Percentiles rank a stretch among this genome's conserved stretches.
phyloP scores from a whole-genome alignment of 2,888 invertebrate genomes.

The Tineola bisselliella region DNA sequence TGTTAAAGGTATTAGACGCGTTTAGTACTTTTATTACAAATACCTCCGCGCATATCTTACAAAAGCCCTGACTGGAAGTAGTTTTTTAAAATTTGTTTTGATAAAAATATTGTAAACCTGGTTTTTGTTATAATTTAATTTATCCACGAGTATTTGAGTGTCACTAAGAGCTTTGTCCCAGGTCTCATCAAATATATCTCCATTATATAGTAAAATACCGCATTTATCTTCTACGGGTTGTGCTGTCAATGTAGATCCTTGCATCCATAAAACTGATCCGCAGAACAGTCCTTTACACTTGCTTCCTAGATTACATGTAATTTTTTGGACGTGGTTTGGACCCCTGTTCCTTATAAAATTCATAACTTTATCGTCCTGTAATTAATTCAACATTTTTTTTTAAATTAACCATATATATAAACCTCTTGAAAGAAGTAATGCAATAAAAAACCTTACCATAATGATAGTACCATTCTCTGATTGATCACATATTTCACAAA shows the following conservation, averaged over 20 bases:
- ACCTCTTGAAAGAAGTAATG: background rate
- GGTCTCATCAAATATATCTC: conserved; percentile 79
- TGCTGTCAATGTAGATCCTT: conserved; percentile 70
- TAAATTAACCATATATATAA: background rate
- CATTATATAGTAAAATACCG: conserved; percentile 85
- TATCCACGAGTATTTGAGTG: conserved; percentile 58
- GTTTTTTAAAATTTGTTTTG: too few species aligned
- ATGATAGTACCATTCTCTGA: conserved; percentile 23
- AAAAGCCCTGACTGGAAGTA: too few species aligned
- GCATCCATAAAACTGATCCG: conserved; percentile 84
- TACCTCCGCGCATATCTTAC: too few species aligned
- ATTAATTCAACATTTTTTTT: conserved; percentile 14
- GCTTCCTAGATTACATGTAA: conserved; percentile 26
- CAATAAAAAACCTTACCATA: conserved; percentile 7
- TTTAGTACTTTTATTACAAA: too few species aligned
- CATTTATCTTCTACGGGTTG: conserved; percentile 76
- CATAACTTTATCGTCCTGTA: conserved; percentile 45
- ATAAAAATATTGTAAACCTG: conserved; percentile 19
- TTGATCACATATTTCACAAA: conserved; percentile 47
- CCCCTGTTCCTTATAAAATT: conserved; percentile 64
- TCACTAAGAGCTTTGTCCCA: conserved; percentile 52
- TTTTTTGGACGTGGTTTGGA: conserved; percentile 49
- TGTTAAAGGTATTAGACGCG: too few species aligned
- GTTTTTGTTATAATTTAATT: conserved; percentile 24
- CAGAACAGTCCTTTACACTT: conserved; percentile 37